These are phyloP conservation scores for Charanyca ferruginea DNA, from an alignment of 2,888 invertebrate genomes.

Conservation along the genomic window DNA sequence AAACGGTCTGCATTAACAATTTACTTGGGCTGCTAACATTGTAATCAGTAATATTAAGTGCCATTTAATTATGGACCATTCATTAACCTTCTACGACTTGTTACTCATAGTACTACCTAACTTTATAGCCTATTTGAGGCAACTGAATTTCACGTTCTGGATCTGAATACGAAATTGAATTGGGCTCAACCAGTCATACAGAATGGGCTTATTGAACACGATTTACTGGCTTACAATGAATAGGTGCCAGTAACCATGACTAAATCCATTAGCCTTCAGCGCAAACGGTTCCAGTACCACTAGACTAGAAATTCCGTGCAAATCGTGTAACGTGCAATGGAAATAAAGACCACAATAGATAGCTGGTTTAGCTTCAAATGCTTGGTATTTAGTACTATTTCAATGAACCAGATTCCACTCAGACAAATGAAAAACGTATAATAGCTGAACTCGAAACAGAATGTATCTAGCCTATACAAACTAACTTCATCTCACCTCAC, in stretches of 20 bases:
- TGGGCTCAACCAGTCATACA: slow-evolving; percentile 67
- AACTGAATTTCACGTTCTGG: slow-evolving; percentile 63
- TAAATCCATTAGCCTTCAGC: slow-evolving; percentile 54
- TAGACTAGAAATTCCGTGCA: slow-evolving; percentile 24
- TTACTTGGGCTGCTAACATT: slow-evolving; percentile 5
- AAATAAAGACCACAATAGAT: slow-evolving; percentile 5
- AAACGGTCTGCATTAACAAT: not conserved
- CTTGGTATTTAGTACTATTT: not conserved
- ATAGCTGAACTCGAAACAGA: slow-evolving; percentile 28
- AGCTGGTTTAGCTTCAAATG: not conserved
- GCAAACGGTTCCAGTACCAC: slow-evolving; percentile 32
- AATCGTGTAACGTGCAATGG: slow-evolving; percentile 20
- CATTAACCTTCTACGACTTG: slow-evolving; percentile 38
- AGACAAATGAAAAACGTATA: slow-evolving; percentile 35
- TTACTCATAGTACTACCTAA: slow-evolving; percentile 46
- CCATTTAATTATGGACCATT: slow-evolving; percentile 33
- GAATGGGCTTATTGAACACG: slow-evolving; percentile 67
- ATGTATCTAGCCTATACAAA: slow-evolving; percentile 43
- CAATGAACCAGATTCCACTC: slow-evolving; percentile 10
- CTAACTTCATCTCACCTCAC: slow-evolving; percentile 42
- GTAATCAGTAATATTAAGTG: slow-evolving; percentile 14
- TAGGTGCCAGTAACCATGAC: slow-evolving; percentile 60
- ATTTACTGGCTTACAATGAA: slow-evolving; percentile 68
- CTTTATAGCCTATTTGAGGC: slow-evolving; percentile 53
- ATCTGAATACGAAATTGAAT: slow-evolving; percentile 72